Evolutionary conservation across 2,797 vertebrate species (phyloP), one percentile per base, ranked within the genome.

Genomic region (Lacerta viridis): DNA sequence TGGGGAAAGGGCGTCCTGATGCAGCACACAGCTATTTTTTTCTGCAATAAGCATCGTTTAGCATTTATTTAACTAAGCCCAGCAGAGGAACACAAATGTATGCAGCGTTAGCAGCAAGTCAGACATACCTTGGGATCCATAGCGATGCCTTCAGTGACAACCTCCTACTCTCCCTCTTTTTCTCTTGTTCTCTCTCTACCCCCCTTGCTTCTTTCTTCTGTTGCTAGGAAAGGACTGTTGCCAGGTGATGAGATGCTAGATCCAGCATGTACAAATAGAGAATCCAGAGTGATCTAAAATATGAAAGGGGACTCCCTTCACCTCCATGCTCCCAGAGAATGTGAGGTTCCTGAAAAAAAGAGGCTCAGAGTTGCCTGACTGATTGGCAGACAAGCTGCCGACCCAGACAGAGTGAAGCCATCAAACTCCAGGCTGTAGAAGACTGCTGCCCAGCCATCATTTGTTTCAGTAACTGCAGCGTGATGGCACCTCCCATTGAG

Each of bases 161-260:
- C 75, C 81, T 90, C 91, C 90, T 7, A 76, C 78, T 90, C 81
- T 76, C 88, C 84, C 79, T 90, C 74, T 90, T 89, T n/a, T 39
- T 2, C 33, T 82, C 55, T 17, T 9, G 84, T 50, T 84, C 23
- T 68, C n/a, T 33, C 41, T 41, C 50, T 36, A 39, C 29, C 80
- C 68, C 27, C 39, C 87, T 64, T 69, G 66, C 50, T 82, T 87
- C 74, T 74, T 82, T 84, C 82, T 15, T 87, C 72, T 50, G 93
- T 94, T 93, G 94, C 93, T 94, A 94, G 69, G 83, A 92, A 82
- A 92, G 88, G 86, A 66, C 71, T 0, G 91, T 93, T 93, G 93
- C 92, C 94, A 93, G 93, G 92, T 91, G 91, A 94, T 93, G 89
- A 88, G 85, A 91, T 7, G 1, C 50, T 89, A 89, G 90, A 88